Evolutionary conservation across 2,113 vertebrate genomes (phyloP), one percentile per base, ranked within the genome.

Genomic region (Erinaceus europaeus): DNA sequence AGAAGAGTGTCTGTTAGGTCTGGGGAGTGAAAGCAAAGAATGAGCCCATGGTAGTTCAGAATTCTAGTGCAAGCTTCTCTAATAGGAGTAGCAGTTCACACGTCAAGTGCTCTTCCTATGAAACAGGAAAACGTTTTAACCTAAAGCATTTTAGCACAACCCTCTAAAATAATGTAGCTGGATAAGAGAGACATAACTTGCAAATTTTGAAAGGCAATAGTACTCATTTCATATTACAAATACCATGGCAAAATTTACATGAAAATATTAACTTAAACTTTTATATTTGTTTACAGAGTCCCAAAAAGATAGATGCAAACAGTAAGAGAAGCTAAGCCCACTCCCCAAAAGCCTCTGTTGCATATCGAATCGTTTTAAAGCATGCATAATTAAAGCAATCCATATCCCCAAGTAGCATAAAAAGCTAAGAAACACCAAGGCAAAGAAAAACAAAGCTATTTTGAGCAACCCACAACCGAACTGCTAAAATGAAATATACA

Each of bases 381-480:
- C 91, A 93, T 68, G 87, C 84, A 94, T 84, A 92, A 84, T 86
- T 93, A 92, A 72, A 87, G 59, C 29, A 91, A 91, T 62, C 68
- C 57, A 89, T 55, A 90, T 48, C 5, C 86, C 83, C 84, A 20
- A 77, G 65, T 50, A 93, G 81, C 64, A 92, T 50, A 78, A 57
- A 95, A 92, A 88, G 62, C 83, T 59, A 94, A 94, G 57, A 91
- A 78, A 93, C 83, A 95, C 67, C 61, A 46, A 96, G 78, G 50
- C 69, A 90, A 92, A 1, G 65, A 72, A 94, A 95, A 95, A 78
- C 17, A 95, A 21, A 29, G 57, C 44, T 77, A 91, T 92, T 95
- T 81, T 89, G 92, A 95, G 95, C 91, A 94, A 81, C 89, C 96
- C 95, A 93, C 64, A 93, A 96, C 94, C 95, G 97, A 96, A 95